Base-by-base conservation (phyloP, 2,888 invertebrate genomes). In the Andrena flavipes region DNA sequence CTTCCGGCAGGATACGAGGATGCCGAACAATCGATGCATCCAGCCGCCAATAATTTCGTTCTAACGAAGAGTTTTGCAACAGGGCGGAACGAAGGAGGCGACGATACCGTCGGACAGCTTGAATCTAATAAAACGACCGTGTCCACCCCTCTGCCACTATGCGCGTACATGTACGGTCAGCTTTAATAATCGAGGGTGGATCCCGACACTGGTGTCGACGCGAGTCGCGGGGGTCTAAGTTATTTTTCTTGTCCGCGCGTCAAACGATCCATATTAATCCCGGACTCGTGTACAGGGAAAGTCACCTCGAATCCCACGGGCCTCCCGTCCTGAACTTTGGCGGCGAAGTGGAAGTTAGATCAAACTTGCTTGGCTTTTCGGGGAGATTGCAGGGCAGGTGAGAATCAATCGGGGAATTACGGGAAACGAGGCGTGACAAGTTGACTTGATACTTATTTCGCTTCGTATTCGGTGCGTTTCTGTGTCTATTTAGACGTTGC, bases 261-360 rank as follows among this genome's bases (percentile, higher is more conserved):
- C 78, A 59, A n/a, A 26, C 80, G 62, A 80, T 71, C 80, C 64
- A 62, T 80, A 79, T 79, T 80, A 79, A 80, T 80, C 67, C 51
- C 20, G 48, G 30, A 54, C 30, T 60, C 54, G 42, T 49, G 65
- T 62, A 62, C 51, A 42, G 65, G 35, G n/a, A 78, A 78, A 29
- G 70, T 70, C 69, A 29, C 26, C 8, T 33, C 59, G 35, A 16
- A 20, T 79, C 80, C 71, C 71, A 13, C 35, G 60, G 71, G 79
- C 26, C 30, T 49, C 30, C 30, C 33, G 26, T 64, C 10, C 8
- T 6, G 30, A 79, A 80, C 79, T 80, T 79, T 33, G 7, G 26
- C 59, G 35, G 49, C 48, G 23, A 26, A 33, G 30, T 20, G 42
- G 42, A 42, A 60, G 29, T 56, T 29, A 13, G 59, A 56, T 70